Base-by-base conservation (phyloP, 2,797 vertebrate species). In the Momotus momota region DNA sequence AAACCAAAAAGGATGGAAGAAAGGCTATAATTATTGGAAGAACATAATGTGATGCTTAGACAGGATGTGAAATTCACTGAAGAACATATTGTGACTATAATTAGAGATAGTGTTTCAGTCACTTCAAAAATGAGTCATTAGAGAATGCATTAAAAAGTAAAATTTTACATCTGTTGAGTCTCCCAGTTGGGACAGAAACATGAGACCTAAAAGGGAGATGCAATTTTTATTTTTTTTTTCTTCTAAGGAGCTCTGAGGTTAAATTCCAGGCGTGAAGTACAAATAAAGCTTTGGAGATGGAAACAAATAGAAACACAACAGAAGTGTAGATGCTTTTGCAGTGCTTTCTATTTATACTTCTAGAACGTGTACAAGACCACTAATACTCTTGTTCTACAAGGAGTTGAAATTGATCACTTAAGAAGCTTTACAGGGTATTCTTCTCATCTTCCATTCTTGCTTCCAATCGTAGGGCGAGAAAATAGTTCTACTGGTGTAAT, bases 91-190 rank as follows among this genome's bases (percentile, higher is more conserved):
- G 96, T 43, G 0, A 77, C 95, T 97, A 97, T 97, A 97, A 97
- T 97, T 97, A 97, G 97, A 97, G 93, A 95, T 92, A 94, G 90
- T 96, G 93, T 93, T 97, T 96, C 90, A 97, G 96, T 94, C 91
- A 93, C 96, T 97, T 97, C 96, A 96, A 96, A 96, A 96, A 96
- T 97, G 94, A 97, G 86, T 97, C 96, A 97, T 97, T 97, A 96
- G 83, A 96, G 94, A 96, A 95, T 96, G 93, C 93, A 97, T 96
- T 97, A 95, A 96, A 96, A 97, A 97, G 93, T 97, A 95, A 97
- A 96, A 96, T 92, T 95, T 77, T 97, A 31, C 94, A 94, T 97
- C 97, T 97, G 92, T 95, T 96, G 84, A 74, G 91, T 96, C 61
- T 95, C 94, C 94, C 86, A 91, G 40, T 90, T 96, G 95, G 93